Base-by-base conservation (phyloP, 1,140 invertebrate species). In the Wiebesia pumilae region DNA sequence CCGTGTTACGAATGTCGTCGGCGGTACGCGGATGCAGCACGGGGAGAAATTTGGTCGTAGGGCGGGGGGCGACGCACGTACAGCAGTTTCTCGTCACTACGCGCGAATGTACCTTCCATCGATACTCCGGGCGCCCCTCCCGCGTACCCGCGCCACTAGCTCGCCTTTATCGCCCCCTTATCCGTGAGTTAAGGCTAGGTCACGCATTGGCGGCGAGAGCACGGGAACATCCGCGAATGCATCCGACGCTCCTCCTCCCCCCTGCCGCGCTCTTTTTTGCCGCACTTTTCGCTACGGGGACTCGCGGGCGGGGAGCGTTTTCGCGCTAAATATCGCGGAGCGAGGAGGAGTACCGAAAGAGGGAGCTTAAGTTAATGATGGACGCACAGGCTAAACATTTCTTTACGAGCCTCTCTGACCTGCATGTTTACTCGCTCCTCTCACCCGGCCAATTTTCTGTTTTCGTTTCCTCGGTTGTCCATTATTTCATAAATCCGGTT, bases 21-120 rank as follows among this genome's bases (percentile, higher is more conserved):
- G 71, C 6, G 4, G 38, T 35, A 21, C 27, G 27, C 38, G 24
- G 38, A 24, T 7, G 58, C 58, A 24, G 58, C 58, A 24, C 58
- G 58, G 27, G 58, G 24, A 62, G 58, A 62, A 27, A 27, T 62
- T 24, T 6, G 58, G 24, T 4, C 2, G 2, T 14, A 88, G 85
- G 87, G 88, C 81, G 87, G 88, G 86, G 87, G 88, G 14, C 3
- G 3, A 10, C 3, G 21, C 0, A 14, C 1, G 38, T 69, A 19
- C 14, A 2, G 24, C 40, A 38, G 69, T 16, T n/a, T n/a, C 7
- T 54, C 43, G 35, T 24, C 40, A 35, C 84, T 86, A 80, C 88
- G 88, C 88, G 87, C 87, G 88, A 27, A 73, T 40, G 12, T 87
- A 78, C 87, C 89, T 83, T 83, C 88, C 88, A 89, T 88, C 88